These are phyloP conservation scores for Tuta absoluta DNA, from an alignment of 2,888 invertebrate genomes.

Conservation along the genomic window DNA sequence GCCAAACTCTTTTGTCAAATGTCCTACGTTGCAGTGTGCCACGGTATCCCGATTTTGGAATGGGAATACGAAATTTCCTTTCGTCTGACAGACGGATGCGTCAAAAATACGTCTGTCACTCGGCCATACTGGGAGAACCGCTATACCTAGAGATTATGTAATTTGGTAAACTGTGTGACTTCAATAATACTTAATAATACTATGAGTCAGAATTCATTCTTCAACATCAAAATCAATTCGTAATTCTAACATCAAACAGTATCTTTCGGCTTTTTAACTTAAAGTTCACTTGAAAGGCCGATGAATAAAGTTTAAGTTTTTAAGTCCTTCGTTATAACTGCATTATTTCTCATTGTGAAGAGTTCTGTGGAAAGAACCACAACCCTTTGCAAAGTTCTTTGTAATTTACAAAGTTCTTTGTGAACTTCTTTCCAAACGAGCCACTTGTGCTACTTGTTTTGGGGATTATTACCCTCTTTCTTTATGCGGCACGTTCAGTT, in stretches of 20 bases:
- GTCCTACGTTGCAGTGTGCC: too few relatives aligned
- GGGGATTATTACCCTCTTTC: conserved; percentile 58
- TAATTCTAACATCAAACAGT: conserved; percentile 8
- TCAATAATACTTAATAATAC: too few relatives aligned
- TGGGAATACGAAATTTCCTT: too few relatives aligned
- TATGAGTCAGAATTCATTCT: neutral
- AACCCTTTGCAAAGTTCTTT: conserved; percentile 61
- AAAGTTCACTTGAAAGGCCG: conserved; percentile 27
- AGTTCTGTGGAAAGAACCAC: conserved; percentile 57
- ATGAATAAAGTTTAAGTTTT: conserved; percentile 23
- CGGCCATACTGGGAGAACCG: too few relatives aligned
- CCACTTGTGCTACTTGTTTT: conserved; percentile 43
- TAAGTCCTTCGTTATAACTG: conserved; percentile 53
- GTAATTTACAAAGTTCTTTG: conserved; percentile 32
- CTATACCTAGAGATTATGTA: too few relatives aligned
- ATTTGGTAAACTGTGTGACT: too few relatives aligned
- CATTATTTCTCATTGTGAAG: conserved; percentile 48
- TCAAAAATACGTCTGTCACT: too few relatives aligned
- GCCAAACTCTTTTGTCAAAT: too few relatives aligned
- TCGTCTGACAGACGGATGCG: too few relatives aligned
- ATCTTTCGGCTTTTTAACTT: conserved; percentile 23
- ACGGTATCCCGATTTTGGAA: too few relatives aligned
- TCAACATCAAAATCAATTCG: neutral
- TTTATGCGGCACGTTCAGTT: conserved; percentile 35
- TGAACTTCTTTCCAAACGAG: conserved; percentile 50